Conservation (phyloP, 2,113 vertebrate species). For the Maccullochella peelii region DNA sequence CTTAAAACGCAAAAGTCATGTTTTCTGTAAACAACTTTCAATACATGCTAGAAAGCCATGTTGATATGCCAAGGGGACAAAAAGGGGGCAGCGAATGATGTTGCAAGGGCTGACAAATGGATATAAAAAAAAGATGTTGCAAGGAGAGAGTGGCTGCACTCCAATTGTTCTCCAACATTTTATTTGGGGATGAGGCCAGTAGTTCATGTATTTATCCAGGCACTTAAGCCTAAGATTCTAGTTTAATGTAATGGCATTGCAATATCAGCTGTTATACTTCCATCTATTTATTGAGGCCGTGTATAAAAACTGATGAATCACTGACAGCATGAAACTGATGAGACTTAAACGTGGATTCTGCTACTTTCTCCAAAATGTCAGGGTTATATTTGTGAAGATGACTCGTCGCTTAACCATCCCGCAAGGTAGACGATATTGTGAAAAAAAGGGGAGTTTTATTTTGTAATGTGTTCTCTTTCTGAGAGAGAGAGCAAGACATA, state of each 20-base stretch:
- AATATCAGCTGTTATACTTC: background rate
- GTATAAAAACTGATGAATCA: background rate
- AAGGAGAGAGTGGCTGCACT: background rate
- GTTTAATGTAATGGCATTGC: conserved; percentile 13
- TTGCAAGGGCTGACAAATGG: background rate
- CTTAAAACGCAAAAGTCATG: background rate
- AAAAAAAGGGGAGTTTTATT: background rate
- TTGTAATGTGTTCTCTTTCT: background rate
- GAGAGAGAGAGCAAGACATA: background rate
- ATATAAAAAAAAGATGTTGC: conserved; percentile 1
- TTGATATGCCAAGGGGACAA: background rate
- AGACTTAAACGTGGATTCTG: background rate
- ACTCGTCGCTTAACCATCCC: background rate
- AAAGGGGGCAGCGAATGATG: background rate
- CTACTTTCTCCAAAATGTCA: background rate
- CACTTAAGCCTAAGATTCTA: conserved; percentile 2
- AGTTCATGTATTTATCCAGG: conserved; percentile 11
- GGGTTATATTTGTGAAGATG: background rate
- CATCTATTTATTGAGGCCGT: conserved; percentile 11
- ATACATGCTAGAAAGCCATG: background rate
- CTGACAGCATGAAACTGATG: too few species aligned
- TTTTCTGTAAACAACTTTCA: background rate
- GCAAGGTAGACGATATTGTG: background rate
- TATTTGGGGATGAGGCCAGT: background rate
- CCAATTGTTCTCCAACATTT: conserved; percentile 18